Evolutionary conservation across 2,113 vertebrate genomes (phyloP).

Genomic region (Tylochromis polylepis): DNA sequence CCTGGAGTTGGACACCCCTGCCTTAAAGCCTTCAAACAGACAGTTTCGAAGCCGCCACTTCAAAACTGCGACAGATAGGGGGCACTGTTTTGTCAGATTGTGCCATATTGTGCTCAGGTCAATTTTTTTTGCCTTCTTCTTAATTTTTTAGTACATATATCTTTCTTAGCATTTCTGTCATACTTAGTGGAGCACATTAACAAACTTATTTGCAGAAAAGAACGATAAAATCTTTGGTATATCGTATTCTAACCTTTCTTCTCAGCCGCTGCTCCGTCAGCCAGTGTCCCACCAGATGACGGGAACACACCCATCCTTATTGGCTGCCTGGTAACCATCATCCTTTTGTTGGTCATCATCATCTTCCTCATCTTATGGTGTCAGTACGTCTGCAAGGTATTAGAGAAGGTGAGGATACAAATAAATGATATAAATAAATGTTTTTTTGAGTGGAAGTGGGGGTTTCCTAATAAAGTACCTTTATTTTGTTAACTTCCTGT

Average conservation of each 20-base stretch:
- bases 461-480: neutral
- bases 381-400: conserved; percentile 84
- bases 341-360: conserved; percentile 83
- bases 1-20: no score
- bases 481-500: neutral
- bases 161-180: neutral
- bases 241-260: neutral
- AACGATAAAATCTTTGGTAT: neutral
- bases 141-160: fast-evolving
- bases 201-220: neutral
- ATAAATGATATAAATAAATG: neutral
- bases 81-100: neutral
- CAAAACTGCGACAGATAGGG: fast-evolving
- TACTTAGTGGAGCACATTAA: neutral
- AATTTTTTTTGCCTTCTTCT: fast-evolving
- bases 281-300: conserved; percentile 66
- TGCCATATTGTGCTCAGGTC: neutral
- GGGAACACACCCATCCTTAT: conserved; percentile 81
- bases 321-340: conserved; percentile 89
- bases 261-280: conserved; percentile 56
- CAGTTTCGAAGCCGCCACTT: neutral
- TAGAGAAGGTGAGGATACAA: conserved; percentile 81
- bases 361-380: conserved; percentile 90
- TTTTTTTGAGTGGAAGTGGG: neutral
- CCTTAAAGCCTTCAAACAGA: neutral